Percentiles rank a stretch among this genome's conserved stretches.
Evolutionary conservation across 2,888 invertebrate genomes (phyloP).

Genomic region (Lithophane socia): DNA sequence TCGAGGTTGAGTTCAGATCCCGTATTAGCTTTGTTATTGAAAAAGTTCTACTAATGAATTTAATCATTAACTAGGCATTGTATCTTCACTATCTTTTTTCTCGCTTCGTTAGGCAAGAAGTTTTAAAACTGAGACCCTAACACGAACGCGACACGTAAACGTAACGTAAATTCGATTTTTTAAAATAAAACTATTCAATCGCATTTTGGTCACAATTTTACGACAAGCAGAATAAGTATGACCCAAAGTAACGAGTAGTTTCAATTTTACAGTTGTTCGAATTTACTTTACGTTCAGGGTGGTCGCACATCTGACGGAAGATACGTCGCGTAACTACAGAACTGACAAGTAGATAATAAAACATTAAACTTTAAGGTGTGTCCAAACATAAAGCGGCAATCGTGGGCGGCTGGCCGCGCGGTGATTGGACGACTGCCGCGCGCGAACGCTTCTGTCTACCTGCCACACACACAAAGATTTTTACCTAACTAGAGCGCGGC

Average conservation of each 20-base stretch:
- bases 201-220: no score
- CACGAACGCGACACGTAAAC: background rate
- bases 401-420: no score
- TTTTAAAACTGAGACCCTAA: background rate
- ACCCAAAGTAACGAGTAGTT: no score
- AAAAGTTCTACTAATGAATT: slow-evolving; percentile 57
- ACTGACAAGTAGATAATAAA: no score
- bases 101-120: background rate
- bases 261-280: no score
- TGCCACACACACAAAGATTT: no score
- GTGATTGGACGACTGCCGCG: no score
- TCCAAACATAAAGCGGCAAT: no score
- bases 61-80: slow-evolving; percentile 35
- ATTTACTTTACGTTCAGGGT: background rate
- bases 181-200: background rate
- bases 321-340: background rate
- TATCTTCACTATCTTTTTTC: background rate
- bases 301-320: background rate
- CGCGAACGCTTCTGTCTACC: no score
- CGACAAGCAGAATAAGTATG: no score
- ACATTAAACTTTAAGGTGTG: no score
- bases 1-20: slow-evolving; percentile 41
- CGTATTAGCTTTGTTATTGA: slow-evolving; percentile 57
- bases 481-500: no score
- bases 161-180: background rate